These are phyloP conservation scores for Lasioglossum oenotherae DNA, from an alignment of 2,888 invertebrate genomes.

Conservation along the genomic window DNA sequence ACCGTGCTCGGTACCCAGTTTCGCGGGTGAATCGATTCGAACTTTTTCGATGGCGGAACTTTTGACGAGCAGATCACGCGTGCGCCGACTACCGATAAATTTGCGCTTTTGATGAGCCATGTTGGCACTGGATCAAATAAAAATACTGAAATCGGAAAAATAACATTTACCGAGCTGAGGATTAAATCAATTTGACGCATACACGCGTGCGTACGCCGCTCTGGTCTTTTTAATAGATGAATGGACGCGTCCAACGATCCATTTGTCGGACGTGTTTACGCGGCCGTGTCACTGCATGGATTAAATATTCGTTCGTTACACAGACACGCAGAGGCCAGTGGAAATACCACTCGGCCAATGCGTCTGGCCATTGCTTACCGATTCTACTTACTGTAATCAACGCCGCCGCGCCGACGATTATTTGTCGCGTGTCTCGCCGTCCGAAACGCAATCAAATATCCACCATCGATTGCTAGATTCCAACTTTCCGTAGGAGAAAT, in stretches of 20 bases:
- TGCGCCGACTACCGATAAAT: background rate
- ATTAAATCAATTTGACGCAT: background rate
- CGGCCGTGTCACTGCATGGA: background rate
- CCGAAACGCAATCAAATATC: background rate
- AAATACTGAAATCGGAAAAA: background rate
- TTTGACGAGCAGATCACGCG: background rate
- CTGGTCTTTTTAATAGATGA: slow-evolving; percentile 1
- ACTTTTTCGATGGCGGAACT: background rate
- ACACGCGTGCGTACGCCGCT: background rate
- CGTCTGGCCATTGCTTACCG: background rate
- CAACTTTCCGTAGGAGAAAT: background rate
- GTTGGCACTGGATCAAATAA: background rate
- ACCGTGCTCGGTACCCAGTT: background rate
- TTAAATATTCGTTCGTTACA: background rate
- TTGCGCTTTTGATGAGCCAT: background rate
- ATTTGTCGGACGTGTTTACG: background rate
- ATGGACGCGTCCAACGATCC: background rate
- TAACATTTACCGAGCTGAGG: background rate
- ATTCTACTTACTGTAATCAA: background rate
- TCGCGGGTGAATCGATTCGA: background rate
- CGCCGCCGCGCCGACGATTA: background rate
- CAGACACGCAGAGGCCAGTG: background rate
- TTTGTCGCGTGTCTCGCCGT: background rate
- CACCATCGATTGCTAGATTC: background rate
- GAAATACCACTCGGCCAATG: background rate